These are phyloP conservation scores for Sylvilagus floridanus DNA, from an alignment of 2,797 vertebrate species.

Conservation along the genomic window DNA sequence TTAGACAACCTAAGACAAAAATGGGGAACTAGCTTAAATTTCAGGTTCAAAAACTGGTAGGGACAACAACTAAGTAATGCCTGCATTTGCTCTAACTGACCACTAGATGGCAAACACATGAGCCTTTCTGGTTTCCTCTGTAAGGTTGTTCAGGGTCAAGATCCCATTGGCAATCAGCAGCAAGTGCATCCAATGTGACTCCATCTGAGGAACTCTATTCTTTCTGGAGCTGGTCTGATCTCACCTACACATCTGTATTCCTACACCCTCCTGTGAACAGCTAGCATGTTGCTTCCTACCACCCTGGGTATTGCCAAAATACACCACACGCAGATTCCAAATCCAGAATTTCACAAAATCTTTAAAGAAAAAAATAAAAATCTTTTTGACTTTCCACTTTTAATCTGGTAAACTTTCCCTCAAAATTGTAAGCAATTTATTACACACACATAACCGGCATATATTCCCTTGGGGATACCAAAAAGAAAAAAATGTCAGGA, in stretches of 20 bases:
- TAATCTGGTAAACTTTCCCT: constrained; percentile 38
- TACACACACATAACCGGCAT: neutral
- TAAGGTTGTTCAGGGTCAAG: accelerated
- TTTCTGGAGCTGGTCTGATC: too few relatives aligned
- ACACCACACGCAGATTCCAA: neutral
- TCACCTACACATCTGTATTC: neutral
- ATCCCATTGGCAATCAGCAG: neutral
- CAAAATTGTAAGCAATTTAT: constrained; percentile 16
- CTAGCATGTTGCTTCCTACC: neutral
- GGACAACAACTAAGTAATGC: neutral
- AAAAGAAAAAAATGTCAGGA: neutral
- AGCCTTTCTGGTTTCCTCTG: neutral
- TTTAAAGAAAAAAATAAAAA: neutral
- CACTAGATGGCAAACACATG: constrained; percentile 59
- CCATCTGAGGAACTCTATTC: neutral
- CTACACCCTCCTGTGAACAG: neutral
- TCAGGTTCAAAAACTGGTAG: neutral
- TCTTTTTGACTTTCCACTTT: neutral
- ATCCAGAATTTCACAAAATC: neutral
- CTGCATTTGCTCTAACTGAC: neutral
- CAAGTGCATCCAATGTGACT: accelerated
- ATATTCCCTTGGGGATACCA: neutral
- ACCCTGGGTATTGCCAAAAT: neutral
- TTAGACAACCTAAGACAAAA: neutral
- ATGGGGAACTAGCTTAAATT: constrained; percentile 26